Base-by-base conservation (phyloP, 2,888 invertebrate species). In the Kryphioiulus occultus region DNA sequence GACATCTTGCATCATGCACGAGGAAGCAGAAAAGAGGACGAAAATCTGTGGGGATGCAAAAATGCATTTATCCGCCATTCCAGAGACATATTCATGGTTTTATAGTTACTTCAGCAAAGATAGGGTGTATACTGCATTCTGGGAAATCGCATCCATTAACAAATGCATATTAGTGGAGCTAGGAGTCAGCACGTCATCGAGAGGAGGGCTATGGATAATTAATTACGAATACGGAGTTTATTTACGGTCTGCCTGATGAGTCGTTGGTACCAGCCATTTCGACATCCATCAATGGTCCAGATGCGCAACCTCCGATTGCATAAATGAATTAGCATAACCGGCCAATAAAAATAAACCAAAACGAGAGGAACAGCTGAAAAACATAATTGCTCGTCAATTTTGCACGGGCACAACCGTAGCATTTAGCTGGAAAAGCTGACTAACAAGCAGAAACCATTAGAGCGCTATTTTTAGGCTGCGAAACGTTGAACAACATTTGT, bases 241-340 rank as follows among this genome's bases (percentile, higher is more conserved):
- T 68, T 68, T 68, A 68, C 15, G 30, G 30, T 26, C 26, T 15
- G 68, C 68, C 68, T 15, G 68, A 68, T 68, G 68, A 68, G 68
- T 26, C 68, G 68, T 68, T 68, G 68, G 68, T 26, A 26, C 68
- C 68, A 68, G 68, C 68, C 68, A 68, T 68, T 68, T 68, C 68
- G 68, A 68, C 26, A 68, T 68, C 68, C 68, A 68, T 68, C 68
- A 68, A 68, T 68, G 68, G 68, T 68, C 68, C 68, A 68, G 68
- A 68, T 68, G 68, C 68, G 2, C 68, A 68, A 2, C 68, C 68
- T 68, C 68, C 68, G 26, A 68, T 68, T 68, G 68, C 68, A 68
- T 26, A 68, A 68, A 68, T 68, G 68, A 68, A 68, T 68, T 68
- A 68, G 68, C 68, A 68, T 68, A 68, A 26, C 26, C 68, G 10